Base-by-base conservation (phyloP, 92 coral and sea anemone species). In the Micromussa lordhowensis region DNA sequence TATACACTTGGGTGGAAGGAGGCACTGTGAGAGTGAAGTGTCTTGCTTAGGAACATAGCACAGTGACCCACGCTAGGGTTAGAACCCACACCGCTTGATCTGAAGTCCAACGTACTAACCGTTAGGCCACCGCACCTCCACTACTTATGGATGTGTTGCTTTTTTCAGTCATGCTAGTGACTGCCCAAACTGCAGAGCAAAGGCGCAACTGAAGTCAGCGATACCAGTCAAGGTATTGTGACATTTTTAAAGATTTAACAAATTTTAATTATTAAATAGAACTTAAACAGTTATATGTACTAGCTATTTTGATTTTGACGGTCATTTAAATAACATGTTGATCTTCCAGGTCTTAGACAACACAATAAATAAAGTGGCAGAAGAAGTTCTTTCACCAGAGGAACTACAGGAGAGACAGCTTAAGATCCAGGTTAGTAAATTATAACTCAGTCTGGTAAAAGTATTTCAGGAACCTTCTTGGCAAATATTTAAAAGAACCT, bases 141-240 rank as follows among this genome's bases (percentile, higher is more conserved):
- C 13, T 44, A 44, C 51, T 44, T 44, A 44, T 7, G 51, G 51
- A 44, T 44, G 30, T 28, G 3, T 79, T 16, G 69, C 32, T 87
- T 49, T 87, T 38, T 78, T 38, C 32, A 91, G 95, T 74, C 95
- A 89, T 36, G 88, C 93, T 63, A 70, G 35, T 57, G 91, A 89
- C 75, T 94, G 96, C 68, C 96, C 96, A 79, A 94, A 90, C 91
- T 94, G 96, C 55, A 84, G 96, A 61, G 90, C 94, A 74, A 78
- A 57, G 48, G 91, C 94, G 22, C 68, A 89, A 71, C 87, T 88
- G 40, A 78, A 86, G 49, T 84, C 87, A 4, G 91, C 91, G 15
- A 89, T 94, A 18, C 93, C 96, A 44, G 96, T 94, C 17, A 94
- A 94, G 93, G 96, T 94, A 83, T 34, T 44, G 22, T 77, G 81